These are phyloP conservation scores for Antheraea yamamai DNA, from an alignment of 2,888 invertebrate genomes.

Conservation along the genomic window DNA sequence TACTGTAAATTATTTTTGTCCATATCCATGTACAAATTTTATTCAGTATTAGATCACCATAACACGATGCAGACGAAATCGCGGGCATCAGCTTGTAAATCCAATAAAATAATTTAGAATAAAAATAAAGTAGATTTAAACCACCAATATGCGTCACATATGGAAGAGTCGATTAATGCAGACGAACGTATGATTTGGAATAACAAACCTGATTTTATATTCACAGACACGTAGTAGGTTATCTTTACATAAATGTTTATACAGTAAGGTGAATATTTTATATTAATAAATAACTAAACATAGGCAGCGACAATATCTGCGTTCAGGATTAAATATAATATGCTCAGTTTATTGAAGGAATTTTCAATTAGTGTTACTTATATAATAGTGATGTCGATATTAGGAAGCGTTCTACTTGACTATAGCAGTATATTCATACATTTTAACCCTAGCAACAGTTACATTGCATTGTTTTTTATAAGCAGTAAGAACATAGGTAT, in stretches of 20 bases:
- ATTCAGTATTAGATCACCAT: too few relatives aligned
- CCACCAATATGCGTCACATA: neutral
- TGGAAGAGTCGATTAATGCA: constrained; percentile 28
- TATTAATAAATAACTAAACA: neutral
- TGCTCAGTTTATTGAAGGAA: neutral
- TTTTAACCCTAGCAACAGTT: too few relatives aligned
- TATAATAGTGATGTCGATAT: neutral
- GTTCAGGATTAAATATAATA: neutral
- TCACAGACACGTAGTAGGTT: constrained; percentile 17
- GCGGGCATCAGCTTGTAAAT: too few relatives aligned
- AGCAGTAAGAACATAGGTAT: too few relatives aligned
- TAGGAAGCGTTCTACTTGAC: too few relatives aligned
- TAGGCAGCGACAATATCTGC: neutral
- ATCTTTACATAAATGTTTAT: neutral
- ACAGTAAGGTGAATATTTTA: neutral
- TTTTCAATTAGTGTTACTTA: neutral
- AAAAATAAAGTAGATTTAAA: neutral
- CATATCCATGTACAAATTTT: too few relatives aligned
- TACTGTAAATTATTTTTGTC: too few relatives aligned
- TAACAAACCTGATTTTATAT: constrained; percentile 36
- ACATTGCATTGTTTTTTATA: too few relatives aligned
- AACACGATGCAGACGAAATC: too few relatives aligned
- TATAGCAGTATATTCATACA: too few relatives aligned
- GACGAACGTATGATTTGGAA: constrained; percentile 32
- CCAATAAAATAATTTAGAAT: neutral